Evolutionary conservation across 2,888 invertebrate genomes (phyloP).

Genomic region (Nephrotoma guestfalica): DNA sequence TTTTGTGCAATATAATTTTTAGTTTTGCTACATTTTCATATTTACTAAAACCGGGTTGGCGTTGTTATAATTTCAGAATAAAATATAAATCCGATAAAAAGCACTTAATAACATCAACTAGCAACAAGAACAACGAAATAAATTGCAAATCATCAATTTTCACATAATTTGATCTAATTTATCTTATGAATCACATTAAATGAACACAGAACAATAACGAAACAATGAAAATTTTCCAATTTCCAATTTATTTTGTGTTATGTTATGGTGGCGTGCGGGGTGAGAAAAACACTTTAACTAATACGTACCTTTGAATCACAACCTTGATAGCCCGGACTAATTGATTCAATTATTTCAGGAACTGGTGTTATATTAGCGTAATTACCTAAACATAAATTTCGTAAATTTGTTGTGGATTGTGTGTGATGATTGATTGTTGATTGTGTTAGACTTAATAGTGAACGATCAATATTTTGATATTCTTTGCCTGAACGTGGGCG

Average conservation of each 20-base stretch:
- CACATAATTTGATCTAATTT: background rate
- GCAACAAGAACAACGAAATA: background rate
- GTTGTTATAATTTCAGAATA: background rate
- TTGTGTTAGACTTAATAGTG: constrained; percentile 28
- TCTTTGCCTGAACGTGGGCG: constrained; percentile 77
- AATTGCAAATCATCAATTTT: background rate
- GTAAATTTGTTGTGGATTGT: constrained; percentile 9
- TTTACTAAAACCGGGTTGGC: background rate
- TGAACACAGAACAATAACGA: background rate
- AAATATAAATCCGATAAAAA: background rate
- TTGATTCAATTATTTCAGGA: constrained; percentile 39
- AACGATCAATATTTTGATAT: constrained; percentile 69
- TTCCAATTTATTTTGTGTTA: background rate
- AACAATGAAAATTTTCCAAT: background rate
- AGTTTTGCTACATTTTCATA: background rate
- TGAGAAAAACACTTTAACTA: background rate
- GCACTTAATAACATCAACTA: background rate
- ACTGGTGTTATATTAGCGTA: constrained; percentile 42
- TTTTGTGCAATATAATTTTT: background rate
- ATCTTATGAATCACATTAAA: background rate
- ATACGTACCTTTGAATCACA: constrained; percentile 10
- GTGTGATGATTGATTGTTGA: constrained; percentile 18
- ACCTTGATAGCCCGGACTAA: constrained; percentile 36
- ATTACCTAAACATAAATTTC: constrained; percentile 20
- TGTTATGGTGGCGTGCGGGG: background rate